Base-by-base conservation (phyloP, 1,140 invertebrate genomes). In the Saccostrea echinata region DNA sequence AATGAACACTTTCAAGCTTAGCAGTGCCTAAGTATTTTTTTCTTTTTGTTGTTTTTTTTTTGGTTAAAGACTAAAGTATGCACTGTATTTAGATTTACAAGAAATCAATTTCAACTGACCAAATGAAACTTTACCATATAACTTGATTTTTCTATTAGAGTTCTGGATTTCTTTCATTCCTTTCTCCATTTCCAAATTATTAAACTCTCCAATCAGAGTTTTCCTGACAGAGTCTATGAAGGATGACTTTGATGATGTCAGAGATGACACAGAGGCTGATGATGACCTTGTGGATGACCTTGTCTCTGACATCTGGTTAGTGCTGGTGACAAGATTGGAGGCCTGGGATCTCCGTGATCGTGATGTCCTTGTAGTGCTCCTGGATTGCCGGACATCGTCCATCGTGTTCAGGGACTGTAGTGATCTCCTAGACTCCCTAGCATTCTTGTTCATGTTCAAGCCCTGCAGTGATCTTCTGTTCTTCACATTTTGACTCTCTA, bases 171-270 rank as follows among this genome's bases (percentile, higher is more conserved):
- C 89, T 33, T 90, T 85, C 43, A 89, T 82, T 80, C 90, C 90
- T 88, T 92, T 91, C 86, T 91, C 90, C 16, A 84, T 64, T 18
- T 86, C 53, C 53, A 86, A 81, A 43, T 87, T 64, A 9, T 89
- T 64, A 35, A 88, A 87, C 35, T 91, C 89, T 35, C 88, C 80
- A 24, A 81, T 71, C 11, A 89, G 30, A 55, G 88, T 91, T 84
- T 88, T 91, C 68, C 55, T 80, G 30, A 90, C 83, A 3, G 68
- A 33, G 16, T 76, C 68, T 3, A 76, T 16, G 21, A 64, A n/a
- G 13, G 84, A 61, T 68, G 33, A 57, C 27, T 76, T 76, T 76
- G 68, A 76, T 13, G 68, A 76, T 12, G 27, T 30, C 24, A 30
- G 16, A 61, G 84, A 84, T 64, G 53, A 57, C 33, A 57, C 1